Conservation (phyloP, 2,113 vertebrate species). For the Pao palembangensis region DNA sequence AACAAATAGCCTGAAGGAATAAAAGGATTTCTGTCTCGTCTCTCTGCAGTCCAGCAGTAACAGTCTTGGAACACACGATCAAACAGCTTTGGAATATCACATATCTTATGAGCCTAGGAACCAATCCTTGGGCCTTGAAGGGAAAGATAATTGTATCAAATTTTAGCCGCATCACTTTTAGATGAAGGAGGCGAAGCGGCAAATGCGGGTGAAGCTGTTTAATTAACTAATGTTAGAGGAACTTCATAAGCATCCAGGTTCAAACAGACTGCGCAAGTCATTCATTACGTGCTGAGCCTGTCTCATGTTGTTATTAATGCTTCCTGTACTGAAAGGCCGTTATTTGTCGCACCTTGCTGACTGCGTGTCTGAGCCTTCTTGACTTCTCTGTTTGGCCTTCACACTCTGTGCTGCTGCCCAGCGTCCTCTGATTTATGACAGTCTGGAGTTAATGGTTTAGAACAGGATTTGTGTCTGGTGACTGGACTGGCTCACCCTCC, state of each 20-base stretch:
- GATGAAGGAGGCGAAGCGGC: not conserved
- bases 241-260: conserved; percentile 7
- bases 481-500: conserved; percentile 45
- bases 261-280: not conserved
- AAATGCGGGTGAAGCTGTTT: not conserved
- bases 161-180: too few species aligned
- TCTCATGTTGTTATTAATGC: conserved; percentile 41
- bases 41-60: too few species aligned
- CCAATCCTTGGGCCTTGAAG: too few species aligned
- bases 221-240: not conserved
- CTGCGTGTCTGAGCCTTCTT: conserved; percentile 43
- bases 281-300: conserved; percentile 25
- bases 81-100: too few species aligned
- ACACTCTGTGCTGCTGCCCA: conserved; percentile 13
- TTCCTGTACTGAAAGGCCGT: conserved; percentile 34
- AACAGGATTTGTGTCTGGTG: conserved; percentile 72
- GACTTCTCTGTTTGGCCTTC: conserved; percentile 57
- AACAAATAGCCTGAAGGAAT: too few species aligned
- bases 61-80: too few species aligned
- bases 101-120: too few species aligned
- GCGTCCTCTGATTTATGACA: conserved; percentile 58
- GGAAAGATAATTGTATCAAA: too few species aligned
- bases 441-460: conserved; percentile 69
- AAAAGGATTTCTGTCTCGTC: too few species aligned
- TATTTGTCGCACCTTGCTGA: conserved; percentile 35